Conservation (phyloP, 2,888 invertebrate genomes). For the Acronicta aceris region DNA sequence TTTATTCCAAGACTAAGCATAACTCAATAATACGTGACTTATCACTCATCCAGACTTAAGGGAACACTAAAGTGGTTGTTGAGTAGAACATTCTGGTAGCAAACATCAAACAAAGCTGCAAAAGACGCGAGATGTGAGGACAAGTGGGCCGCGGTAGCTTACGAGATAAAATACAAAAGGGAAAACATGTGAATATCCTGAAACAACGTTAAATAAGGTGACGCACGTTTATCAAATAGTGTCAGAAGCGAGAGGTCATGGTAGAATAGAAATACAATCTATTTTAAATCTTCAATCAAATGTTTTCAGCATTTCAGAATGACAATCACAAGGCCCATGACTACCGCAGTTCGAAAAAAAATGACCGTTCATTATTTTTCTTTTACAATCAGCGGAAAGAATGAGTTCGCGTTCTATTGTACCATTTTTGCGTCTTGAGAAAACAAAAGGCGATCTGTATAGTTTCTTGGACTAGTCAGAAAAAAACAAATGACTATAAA, state of each 20-base stretch:
- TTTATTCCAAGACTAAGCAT: no score
- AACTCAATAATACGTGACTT: constrained; percentile 18
- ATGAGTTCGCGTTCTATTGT: neutral
- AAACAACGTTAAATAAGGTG: constrained; percentile 4
- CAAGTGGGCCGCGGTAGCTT: constrained; percentile 32
- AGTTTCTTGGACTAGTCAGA: neutral
- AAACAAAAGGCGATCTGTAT: neutral
- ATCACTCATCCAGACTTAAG: constrained; percentile 31
- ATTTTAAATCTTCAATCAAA: no score
- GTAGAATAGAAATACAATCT: no score
- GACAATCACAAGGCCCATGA: no score
- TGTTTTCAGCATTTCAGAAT: no score
- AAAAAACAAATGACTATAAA: neutral
- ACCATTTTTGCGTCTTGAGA: neutral
- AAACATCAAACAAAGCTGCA: constrained; percentile 25
- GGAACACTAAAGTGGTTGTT: constrained; percentile 6
- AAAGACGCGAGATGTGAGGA: constrained; percentile 20
- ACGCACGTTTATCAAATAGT: neutral
- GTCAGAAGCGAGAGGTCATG: no score
- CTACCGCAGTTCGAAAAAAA: no score
- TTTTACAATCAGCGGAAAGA: neutral
- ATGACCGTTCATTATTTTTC: no score
- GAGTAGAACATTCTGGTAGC: constrained; percentile 13
- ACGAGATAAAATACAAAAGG: constrained; percentile 29
- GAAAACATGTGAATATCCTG: constrained; percentile 34